Base-by-base conservation (phyloP, 2,888 invertebrate species). In the Charanyca ferruginea region DNA sequence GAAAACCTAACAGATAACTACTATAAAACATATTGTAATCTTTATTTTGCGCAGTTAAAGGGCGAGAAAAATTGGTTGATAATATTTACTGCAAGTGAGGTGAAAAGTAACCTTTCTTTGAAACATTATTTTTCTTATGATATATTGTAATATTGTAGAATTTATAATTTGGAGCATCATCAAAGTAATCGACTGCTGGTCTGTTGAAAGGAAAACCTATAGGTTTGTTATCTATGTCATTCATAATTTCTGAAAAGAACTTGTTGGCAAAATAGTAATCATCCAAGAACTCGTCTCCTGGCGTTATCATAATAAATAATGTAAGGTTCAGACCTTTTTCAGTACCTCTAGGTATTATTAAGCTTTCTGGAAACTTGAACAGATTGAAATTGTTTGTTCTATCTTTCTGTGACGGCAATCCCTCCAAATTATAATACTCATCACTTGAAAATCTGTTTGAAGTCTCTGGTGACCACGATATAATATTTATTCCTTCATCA, bases 171-270 rank as follows among this genome's bases (percentile, higher is more conserved):
- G 77, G 80, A 16, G 85, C 87, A 42, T 70, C 67, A 11, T 83
- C 71, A 41, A 87, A 87, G 44, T 83, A 83, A 18, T 86, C 79
- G 42, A 66, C 61, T 20, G 88, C 85, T 81, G 84, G 84, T 73
- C 91, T 91, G 64, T 95, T 91, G 49, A 95, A 94, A n/a, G 95
- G 95, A 84, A 94, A 95, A 3, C 95, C 95, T 53, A 94, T 73
- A 9, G 94, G 93, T 67, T 89, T 91, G 13, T 81, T 81, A 75
- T 93, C 93, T 6, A 86, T 64, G 59, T 90, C 87, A 54, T 81
- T 73, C 8, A 80, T 79, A n/a, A 89, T 66, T 59, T 82, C 78
- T 41, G 78, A 85, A 58, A 90, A 90, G 54, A 85, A 81, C 48
- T 75, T 86, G 9, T 74, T 83, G 5, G 83, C 79, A 59, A 83